These are phyloP conservation scores for Argyrosomus regius DNA, from an alignment of 2,797 vertebrate species.

Conservation along the genomic window DNA sequence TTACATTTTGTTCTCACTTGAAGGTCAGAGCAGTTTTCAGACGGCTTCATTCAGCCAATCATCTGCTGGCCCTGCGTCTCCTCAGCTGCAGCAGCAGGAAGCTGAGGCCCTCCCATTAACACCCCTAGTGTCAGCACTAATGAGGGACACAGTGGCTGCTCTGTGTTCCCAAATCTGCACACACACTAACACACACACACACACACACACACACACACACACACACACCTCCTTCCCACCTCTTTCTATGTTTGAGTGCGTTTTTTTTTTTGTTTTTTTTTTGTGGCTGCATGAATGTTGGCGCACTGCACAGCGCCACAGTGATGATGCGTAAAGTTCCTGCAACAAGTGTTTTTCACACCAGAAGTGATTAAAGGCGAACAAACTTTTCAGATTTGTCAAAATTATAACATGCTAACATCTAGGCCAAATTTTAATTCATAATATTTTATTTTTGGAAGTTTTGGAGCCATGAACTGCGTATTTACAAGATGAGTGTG, in stretches of 20 bases:
- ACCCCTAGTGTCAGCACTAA: constrained; percentile 81
- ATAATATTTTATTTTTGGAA: too few relatives aligned
- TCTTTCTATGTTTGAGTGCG: neutral
- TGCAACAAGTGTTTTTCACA: constrained; percentile 47
- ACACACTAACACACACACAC: constrained; percentile 23
- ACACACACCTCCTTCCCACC: constrained; percentile 9
- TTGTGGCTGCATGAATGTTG: neutral
- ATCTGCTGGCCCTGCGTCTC: constrained; percentile 34
- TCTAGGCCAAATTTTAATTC: too few relatives aligned
- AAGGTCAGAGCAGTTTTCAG: constrained; percentile 61
- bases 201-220: constrained; percentile 2
- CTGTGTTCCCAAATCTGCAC: constrained; percentile 32
- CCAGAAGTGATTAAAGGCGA: neutral
- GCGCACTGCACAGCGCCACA: neutral
- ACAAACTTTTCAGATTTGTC: too few relatives aligned
- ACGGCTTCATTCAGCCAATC: constrained; percentile 48
- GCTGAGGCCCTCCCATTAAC: constrained; percentile 77
- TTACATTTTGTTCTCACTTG: constrained; percentile 56
- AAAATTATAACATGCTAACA: too few relatives aligned
- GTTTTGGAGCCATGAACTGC: too few relatives aligned
- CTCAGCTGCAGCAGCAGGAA: constrained; percentile 66
- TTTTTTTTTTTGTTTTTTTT: neutral
- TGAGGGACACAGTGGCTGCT: constrained; percentile 74
- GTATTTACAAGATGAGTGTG: too few relatives aligned
- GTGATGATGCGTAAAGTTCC: constrained; percentile 35